Percentiles rank a stretch among this genome's conserved stretches.
Conservation (phyloP, 1,140 invertebrate genomes). For the Zelostemma sp. region DNA sequence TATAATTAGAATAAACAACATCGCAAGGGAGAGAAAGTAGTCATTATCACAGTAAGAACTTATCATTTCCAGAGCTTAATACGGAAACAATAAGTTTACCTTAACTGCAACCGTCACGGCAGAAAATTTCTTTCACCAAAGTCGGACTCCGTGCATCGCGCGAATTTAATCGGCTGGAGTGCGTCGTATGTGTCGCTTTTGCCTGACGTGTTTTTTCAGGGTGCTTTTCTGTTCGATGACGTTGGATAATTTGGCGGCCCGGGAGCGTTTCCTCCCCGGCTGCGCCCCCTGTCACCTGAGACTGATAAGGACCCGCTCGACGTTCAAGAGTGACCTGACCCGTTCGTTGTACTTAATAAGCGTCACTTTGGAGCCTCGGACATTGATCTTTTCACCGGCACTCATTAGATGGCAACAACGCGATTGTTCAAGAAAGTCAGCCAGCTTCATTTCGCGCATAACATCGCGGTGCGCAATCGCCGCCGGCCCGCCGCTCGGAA, state of each 20-base stretch:
- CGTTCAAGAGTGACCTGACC: conserved; percentile 78
- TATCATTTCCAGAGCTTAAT: no score
- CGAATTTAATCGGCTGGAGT: conserved; percentile 13
- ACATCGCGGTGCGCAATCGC: conserved; percentile 72
- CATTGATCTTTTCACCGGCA: conserved; percentile 82
- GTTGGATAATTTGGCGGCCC: conserved; percentile 49
- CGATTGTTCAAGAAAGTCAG: conserved; percentile 84
- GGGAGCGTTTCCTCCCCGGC: conserved; percentile 50
- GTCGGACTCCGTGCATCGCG: no score
- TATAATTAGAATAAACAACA: no score
- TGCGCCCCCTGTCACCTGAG: conserved; percentile 69
- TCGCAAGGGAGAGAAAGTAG: neutral
- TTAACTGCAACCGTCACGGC: no score
- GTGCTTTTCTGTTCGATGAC: conserved; percentile 27
- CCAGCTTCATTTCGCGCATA: conserved; percentile 79
- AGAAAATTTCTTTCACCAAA: no score
- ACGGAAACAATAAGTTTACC: no score
- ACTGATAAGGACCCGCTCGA: conserved; percentile 76
- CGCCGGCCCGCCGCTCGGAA: conserved; percentile 59
- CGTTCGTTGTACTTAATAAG: conserved; percentile 85
- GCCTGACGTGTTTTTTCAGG: conserved; percentile 23
- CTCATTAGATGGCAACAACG: conserved; percentile 82
- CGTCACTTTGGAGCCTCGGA: conserved; percentile 83
- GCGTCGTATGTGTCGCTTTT: conserved; percentile 8
- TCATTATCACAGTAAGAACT: conserved; percentile 2